Conservation (phyloP, 2,797 vertebrate species). For the Acanthiza pusilla region DNA sequence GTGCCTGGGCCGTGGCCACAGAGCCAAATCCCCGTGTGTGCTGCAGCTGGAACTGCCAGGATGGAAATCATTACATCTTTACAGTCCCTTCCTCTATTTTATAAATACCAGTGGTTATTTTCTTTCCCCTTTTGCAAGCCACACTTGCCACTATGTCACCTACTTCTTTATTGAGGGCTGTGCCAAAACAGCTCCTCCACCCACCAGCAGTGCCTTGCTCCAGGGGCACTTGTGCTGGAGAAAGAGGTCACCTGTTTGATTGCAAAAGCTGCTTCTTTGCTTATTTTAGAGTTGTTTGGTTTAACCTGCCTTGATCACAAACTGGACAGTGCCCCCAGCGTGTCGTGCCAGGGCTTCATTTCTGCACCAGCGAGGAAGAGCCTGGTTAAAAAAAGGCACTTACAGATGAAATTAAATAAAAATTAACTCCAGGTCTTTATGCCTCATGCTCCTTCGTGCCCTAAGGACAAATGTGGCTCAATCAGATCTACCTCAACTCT, state of each 20-base stretch:
- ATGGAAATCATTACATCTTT: background rate
- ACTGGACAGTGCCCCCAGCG: background rate
- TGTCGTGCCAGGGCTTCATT: background rate
- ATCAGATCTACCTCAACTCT: background rate
- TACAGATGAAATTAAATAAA: background rate
- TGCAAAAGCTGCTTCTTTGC: background rate
- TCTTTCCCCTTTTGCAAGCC: background rate
- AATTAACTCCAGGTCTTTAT: background rate
- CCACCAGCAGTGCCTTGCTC: background rate
- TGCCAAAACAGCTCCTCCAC: background rate
- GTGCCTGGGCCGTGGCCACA: background rate
- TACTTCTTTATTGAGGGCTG: background rate
- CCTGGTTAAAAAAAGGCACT: background rate
- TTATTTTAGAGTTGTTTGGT: background rate
- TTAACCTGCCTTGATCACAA: background rate
- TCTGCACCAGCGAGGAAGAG: background rate
- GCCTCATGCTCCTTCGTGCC: rapidly evolving
- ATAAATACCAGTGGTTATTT: slow-evolving; percentile 33
- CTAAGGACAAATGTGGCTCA: background rate
- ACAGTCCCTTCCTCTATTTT: slow-evolving; percentile 50
- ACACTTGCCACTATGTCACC: background rate
- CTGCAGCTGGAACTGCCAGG: background rate
- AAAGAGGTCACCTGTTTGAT: background rate
- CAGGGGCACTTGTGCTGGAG: background rate
- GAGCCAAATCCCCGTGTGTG: background rate